A percentile compares a stretch with the other conserved stretches of the same genome.
Evolutionary conservation across 1,140 invertebrate genomes (phyloP).

Genomic region (Laupala kohalensis): DNA sequence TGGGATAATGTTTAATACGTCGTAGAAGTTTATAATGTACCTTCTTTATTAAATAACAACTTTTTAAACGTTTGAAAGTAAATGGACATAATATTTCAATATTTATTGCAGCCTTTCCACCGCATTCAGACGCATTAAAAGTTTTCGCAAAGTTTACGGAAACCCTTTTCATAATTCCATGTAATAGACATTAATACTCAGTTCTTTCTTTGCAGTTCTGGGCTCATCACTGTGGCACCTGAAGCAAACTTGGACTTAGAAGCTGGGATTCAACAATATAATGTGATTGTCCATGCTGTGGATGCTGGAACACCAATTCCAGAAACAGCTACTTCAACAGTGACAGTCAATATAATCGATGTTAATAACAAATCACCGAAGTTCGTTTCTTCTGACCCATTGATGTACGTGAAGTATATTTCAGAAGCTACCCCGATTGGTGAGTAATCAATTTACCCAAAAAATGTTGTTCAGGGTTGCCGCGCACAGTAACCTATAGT

Average conservation of each 20-base stretch:
- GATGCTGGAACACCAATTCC: conserved; percentile 57
- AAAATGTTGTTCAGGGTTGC: too few species aligned
- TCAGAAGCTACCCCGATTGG: conserved; percentile 54
- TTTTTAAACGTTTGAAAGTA: too few species aligned
- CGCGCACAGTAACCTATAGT: too few species aligned
- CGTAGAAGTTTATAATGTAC: too few species aligned
- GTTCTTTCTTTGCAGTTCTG: conserved; percentile 34
- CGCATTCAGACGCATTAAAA: too few species aligned
- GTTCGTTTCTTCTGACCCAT: conserved; percentile 43
- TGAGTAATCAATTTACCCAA: conserved; percentile 13
- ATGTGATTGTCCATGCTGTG: conserved; percentile 55
- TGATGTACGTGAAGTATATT: conserved; percentile 49
- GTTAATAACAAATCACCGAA: conserved; percentile 71
- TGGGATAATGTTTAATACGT: too few species aligned
- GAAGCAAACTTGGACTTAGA: conserved; percentile 62
- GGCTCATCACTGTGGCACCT: conserved; percentile 55
- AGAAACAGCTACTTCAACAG: conserved; percentile 59
- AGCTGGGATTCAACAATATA: conserved; percentile 46
- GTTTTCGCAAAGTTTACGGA: too few species aligned
- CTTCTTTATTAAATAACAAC: too few species aligned
- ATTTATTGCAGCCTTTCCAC: too few species aligned
- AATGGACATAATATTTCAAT: too few species aligned
- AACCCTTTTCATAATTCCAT: too few species aligned
- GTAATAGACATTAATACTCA: too few species aligned
- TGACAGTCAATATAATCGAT: conserved; percentile 57